Evolutionary conservation across 2,888 invertebrate species (phyloP).

Genomic region (Drosophila pseudotakahashii): DNA sequence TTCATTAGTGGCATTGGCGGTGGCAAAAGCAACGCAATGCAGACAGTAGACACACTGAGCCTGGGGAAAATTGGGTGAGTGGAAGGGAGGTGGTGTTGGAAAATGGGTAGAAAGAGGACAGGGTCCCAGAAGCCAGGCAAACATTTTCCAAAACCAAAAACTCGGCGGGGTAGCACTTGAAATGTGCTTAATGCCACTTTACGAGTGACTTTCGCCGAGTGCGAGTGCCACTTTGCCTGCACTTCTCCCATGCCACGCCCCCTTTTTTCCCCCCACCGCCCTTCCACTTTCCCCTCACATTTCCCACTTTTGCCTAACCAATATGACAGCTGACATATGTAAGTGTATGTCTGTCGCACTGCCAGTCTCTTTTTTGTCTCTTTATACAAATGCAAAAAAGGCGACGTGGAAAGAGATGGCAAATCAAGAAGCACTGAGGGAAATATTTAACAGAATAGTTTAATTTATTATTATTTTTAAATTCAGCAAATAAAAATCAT

Average conservation of each 20-base stretch:
- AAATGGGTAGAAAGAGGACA: background rate
- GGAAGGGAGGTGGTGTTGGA: background rate
- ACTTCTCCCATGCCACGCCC: slow-evolving; percentile 40
- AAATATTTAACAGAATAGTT: background rate
- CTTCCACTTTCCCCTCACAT: slow-evolving; percentile 8
- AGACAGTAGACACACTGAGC: slow-evolving; percentile 20
- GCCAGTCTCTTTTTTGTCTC: slow-evolving; percentile 19
- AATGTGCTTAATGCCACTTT: slow-evolving; percentile 81
- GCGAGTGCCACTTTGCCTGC: slow-evolving; percentile 76
- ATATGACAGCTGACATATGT: slow-evolving; percentile 81
- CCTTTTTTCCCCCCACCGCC: background rate
- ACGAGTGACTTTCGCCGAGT: slow-evolving; percentile 77
- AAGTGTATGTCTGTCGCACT: slow-evolving; percentile 55
- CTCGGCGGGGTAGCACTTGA: slow-evolving; percentile 64
- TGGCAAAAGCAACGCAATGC: slow-evolving; percentile 50
- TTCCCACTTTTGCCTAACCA: slow-evolving; percentile 53
- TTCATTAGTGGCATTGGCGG: slow-evolving; percentile 72
- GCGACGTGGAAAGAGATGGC: slow-evolving; percentile 14
- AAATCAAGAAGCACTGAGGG: slow-evolving; percentile 6
- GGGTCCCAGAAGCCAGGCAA: slow-evolving; percentile 54
- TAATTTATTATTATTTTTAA: no score
- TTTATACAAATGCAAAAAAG: slow-evolving; percentile 34
- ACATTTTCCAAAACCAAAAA: slow-evolving; percentile 68
- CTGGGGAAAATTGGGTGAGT: slow-evolving; percentile 5
- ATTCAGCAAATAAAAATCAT: no score